Evolutionary conservation across 2,888 invertebrate species (phyloP).

Genomic region (Melinopterus prodromus): DNA sequence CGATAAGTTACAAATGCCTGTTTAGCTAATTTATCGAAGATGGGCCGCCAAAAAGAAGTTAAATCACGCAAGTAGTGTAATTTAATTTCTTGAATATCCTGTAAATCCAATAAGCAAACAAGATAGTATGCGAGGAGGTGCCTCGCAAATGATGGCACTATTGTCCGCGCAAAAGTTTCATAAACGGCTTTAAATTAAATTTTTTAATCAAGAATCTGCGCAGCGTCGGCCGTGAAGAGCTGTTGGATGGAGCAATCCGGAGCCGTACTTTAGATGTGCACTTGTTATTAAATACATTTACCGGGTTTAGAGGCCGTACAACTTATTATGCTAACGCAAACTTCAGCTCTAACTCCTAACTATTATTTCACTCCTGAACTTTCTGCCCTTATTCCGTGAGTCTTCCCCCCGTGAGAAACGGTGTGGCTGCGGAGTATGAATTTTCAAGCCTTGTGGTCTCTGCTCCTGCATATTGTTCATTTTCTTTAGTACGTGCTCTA

Average conservation of each 20-base stretch:
- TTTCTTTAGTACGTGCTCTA: not conserved
- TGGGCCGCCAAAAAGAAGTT: too few relatives aligned
- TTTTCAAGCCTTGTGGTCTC: not conserved
- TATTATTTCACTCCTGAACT: not conserved
- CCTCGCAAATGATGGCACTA: not conserved
- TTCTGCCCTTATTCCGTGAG: not conserved
- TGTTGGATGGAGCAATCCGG: not conserved
- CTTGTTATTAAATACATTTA: slow-evolving; percentile 4
- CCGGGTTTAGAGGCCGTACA: not conserved
- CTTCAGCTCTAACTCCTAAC: slow-evolving; percentile 4
- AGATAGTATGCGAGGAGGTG: too few relatives aligned
- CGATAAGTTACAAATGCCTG: too few relatives aligned
- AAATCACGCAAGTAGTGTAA: not conserved
- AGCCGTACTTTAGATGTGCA: not conserved
- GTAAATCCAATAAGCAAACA: not conserved
- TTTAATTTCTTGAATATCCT: not conserved
- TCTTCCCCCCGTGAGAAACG: not conserved
- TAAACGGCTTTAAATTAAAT: not conserved
- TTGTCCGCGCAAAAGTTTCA: not conserved
- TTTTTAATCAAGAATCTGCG: not conserved
- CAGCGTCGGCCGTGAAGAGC: not conserved
- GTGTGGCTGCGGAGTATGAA: not conserved
- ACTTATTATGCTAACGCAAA: not conserved
- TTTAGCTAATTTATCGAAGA: too few relatives aligned
- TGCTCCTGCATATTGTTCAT: not conserved